A percentile compares a stretch with the other conserved stretches of the same genome.
phyloP scores from a whole-genome alignment of 2,797 vertebrate species.

The Tragelaphus eurycerus region DNA sequence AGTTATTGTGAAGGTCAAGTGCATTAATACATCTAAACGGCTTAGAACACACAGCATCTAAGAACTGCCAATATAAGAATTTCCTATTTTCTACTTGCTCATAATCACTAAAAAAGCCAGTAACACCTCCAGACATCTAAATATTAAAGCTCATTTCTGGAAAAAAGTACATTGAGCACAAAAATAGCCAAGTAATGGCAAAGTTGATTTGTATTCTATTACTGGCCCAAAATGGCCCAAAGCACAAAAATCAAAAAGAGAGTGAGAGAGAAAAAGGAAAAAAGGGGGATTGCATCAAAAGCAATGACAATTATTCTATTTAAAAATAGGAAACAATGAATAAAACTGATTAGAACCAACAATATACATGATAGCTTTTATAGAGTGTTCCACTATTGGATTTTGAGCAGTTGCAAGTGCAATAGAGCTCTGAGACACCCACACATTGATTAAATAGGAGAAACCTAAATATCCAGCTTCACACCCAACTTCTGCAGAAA shows the following conservation, averaged over 20 bases:
- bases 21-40: neutral
- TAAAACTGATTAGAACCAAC: constrained; percentile 48
- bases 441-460: constrained; percentile 27
- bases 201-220: neutral
- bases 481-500: neutral
- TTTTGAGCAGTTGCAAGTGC: constrained; percentile 23
- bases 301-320: constrained; percentile 45
- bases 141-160: neutral
- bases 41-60: neutral
- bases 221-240: neutral
- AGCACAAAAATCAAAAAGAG: neutral
- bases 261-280: neutral
- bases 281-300: neutral
- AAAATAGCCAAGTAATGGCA: neutral
- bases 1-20: neutral
- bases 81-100: neutral
- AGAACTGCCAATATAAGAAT: neutral
- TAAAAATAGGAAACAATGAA: constrained; percentile 51
- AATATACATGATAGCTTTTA: neutral
- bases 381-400: neutral
- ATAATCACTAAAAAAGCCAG: neutral
- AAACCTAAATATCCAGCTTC: constrained; percentile 9
- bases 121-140: neutral
- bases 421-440: neutral
- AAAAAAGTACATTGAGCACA: neutral